These are phyloP conservation scores for Aphaenogaster rudis DNA, from an alignment of 1,140 invertebrate genomes.

Conservation along the genomic window DNA sequence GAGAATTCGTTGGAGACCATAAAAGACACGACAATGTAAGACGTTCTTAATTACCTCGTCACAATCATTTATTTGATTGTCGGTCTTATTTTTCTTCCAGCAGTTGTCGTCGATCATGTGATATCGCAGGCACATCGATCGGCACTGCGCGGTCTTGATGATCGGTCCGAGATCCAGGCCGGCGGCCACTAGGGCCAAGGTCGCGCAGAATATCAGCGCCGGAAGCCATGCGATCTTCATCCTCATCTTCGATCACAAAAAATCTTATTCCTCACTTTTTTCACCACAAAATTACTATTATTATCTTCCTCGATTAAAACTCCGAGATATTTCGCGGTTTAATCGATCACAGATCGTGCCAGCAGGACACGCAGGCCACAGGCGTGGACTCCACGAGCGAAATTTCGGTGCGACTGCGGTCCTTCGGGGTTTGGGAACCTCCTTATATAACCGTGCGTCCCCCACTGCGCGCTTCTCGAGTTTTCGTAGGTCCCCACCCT, in stretches of 20 bases:
- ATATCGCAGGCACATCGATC: conserved; percentile 80
- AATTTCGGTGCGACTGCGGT: conserved; percentile 84
- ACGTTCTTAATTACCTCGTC: neutral
- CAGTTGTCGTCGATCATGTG: neutral
- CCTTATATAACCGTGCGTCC: conserved; percentile 82
- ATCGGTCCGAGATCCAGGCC: conserved; percentile 83
- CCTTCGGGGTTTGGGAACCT: conserved; percentile 79
- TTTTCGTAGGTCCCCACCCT: conserved; percentile 71
- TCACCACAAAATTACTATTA: neutral
- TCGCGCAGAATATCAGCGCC: conserved; percentile 66
- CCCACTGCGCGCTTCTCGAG: conserved; percentile 75
- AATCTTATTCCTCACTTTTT: conserved; percentile 34
- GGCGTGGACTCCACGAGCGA: conserved; percentile 59
- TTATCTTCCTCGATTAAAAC: conserved; percentile 13
- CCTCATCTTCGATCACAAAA: conserved; percentile 24
- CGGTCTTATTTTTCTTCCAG: neutral
- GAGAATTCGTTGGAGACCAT: neutral
- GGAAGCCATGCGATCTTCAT: conserved; percentile 68
- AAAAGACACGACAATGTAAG: neutral
- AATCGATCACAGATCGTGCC: neutral
- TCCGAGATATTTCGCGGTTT: neutral
- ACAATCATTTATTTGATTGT: neutral
- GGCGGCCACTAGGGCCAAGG: conserved; percentile 69
- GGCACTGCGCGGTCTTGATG: conserved; percentile 84
- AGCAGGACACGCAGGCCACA: neutral